Conservation (phyloP, 2,113 vertebrate species). For the Grus americana region DNA sequence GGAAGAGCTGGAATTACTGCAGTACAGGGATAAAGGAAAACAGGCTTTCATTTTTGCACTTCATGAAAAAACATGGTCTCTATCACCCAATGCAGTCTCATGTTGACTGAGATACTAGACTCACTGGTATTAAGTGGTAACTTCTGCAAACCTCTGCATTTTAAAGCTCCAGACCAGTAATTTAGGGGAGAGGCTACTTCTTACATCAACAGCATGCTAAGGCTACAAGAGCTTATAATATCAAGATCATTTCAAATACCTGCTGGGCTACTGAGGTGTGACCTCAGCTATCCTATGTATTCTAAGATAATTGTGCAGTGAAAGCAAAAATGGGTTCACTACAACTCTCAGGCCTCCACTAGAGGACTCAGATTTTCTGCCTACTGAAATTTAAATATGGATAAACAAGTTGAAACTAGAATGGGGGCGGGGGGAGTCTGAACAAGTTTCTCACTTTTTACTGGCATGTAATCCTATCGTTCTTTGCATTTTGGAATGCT, state of each 20-base stretch:
- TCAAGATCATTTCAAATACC: neutral
- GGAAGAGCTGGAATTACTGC: neutral
- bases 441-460: neutral
- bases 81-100: fast-evolving
- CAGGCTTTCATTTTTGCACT: neutral
- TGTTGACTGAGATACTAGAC: neutral
- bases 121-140: neutral
- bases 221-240: neutral
- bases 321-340: neutral
- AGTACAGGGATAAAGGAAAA: neutral
- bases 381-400: neutral
- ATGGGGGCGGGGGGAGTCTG: neutral
- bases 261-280: neutral
- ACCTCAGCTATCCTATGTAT: neutral
- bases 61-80: neutral
- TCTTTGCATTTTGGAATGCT: neutral
- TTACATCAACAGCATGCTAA: neutral
- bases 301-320: neutral
- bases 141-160: neutral
- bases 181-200: neutral
- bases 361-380: neutral
- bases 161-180: neutral
- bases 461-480: neutral
- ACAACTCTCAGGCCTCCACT: neutral
- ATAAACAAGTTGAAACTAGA: neutral